These are phyloP conservation scores for Tragelaphus strepsiceros DNA, from an alignment of 2,113 vertebrate species.

Conservation along the genomic window DNA sequence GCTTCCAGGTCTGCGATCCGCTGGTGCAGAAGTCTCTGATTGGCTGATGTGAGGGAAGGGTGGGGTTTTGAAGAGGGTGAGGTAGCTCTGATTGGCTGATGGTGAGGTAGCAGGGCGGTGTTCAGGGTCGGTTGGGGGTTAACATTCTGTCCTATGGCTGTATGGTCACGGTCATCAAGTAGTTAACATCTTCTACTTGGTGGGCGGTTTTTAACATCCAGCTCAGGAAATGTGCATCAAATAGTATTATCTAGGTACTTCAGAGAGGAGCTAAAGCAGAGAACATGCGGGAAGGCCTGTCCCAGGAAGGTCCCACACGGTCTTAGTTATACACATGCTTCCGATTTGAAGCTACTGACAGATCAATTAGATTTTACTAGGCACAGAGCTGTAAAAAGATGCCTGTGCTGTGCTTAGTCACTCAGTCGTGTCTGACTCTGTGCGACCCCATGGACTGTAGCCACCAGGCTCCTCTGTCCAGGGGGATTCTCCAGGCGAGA, in stretches of 20 bases:
- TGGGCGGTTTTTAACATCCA: background rate
- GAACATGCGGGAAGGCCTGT: background rate
- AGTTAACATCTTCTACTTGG: background rate
- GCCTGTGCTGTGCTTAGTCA: background rate
- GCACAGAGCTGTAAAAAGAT: background rate
- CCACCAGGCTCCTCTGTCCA: background rate
- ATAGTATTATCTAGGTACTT: background rate
- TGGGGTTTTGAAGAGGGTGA: too few relatives aligned
- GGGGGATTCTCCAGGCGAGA: background rate
- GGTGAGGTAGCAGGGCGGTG: too few relatives aligned
- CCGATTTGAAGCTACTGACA: background rate
- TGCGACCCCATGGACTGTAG: background rate
- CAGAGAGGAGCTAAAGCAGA: background rate
- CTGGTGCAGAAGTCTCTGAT: background rate
- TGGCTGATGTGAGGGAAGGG: background rate
- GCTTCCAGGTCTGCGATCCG: accelerated
- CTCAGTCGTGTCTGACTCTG: background rate
- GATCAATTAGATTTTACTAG: background rate
- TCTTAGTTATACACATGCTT: background rate
- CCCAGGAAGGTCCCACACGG: background rate
- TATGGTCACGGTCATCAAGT: background rate
- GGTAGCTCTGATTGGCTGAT: too few relatives aligned
- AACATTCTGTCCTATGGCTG: background rate
- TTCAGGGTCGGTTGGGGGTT: background rate
- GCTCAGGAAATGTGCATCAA: background rate